Conservation (phyloP, 2,888 invertebrate species). For the Trissoscelio sp. region DNA sequence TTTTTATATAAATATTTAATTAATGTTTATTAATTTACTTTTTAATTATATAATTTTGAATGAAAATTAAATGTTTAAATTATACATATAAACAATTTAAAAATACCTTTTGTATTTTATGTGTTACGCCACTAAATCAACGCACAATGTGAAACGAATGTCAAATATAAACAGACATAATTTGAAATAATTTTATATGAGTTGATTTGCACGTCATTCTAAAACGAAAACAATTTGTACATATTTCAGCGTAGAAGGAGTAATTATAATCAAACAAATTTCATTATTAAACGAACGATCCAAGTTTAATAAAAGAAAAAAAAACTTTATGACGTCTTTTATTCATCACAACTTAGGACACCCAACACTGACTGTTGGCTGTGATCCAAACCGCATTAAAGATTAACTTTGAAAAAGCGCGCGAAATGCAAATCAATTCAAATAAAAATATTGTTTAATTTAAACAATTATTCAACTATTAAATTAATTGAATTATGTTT, state of each 20-base stretch:
- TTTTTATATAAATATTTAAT: too few species aligned
- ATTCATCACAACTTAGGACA: background rate
- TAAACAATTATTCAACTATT: too few species aligned
- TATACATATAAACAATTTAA: background rate
- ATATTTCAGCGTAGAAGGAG: too few species aligned
- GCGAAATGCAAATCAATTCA: background rate
- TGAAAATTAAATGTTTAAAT: too few species aligned
- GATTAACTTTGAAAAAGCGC: background rate
- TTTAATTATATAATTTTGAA: too few species aligned
- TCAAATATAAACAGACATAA: constrained; percentile 71
- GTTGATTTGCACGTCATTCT: background rate
- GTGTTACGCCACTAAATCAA: constrained; percentile 51
- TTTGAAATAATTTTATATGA: constrained; percentile 1
- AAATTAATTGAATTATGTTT: too few species aligned
- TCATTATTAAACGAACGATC: background rate
- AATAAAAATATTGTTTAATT: too few species aligned
- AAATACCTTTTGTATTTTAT: constrained; percentile 41
- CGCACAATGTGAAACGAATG: constrained; percentile 79
- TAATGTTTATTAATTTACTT: too few species aligned
- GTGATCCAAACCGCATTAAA: background rate
- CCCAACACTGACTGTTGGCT: too few species aligned
- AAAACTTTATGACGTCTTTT: background rate
- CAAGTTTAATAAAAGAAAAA: background rate
- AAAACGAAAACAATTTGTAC: background rate
- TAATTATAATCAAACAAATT: background rate